Evolutionary conservation across 2,888 invertebrate species (phyloP), one percentile per base, ranked within the genome.

Genomic region (Agonopterix arenella): DNA sequence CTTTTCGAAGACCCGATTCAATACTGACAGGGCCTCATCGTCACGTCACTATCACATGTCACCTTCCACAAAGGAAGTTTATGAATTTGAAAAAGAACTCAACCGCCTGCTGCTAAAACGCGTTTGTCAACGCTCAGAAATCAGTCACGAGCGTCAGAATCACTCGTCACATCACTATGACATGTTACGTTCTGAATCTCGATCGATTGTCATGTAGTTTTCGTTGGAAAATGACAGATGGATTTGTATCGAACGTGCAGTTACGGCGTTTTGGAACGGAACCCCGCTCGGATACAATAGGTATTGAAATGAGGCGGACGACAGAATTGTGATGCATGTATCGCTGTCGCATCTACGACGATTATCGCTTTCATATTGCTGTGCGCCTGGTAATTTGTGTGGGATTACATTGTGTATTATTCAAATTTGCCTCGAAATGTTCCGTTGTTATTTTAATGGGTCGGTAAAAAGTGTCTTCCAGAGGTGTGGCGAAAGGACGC

Each of bases 271-370:
- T 64, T 64, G 64, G 58, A 55, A 55, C 62, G 59, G 64, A 56
- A 59, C 56, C 60, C 60, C 53, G 59, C 57, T 16, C 55, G 52
- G 46, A 42, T 64, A 89, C 88, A 88, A 88, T 88, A 75, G 73
- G 75, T 76, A 86, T 86, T 85, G 84, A 83, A 82, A 84, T 77
- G 78, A 78, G 75, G 66, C 72, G 69, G 66, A 52, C 61, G 65
- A 60, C 57, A 54, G 59, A 58, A 64, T 62, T 64, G 72, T 75
- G 74, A 73, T 75, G 73, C 77, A 70, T 68, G 74, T 82, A 86
- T 85, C 84, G 73, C 62, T 72, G 59, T 68, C 70, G 70, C 76
- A 85, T 85, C 84, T 79, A 73, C 62, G 45, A 62, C 62, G 76
- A 81, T 84, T 78, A 86, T 80, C 81, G 74, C 79, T 71, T 71